Evolutionary conservation across 2,888 invertebrate species (phyloP).

Genomic region (Podotricha telesiphe): DNA sequence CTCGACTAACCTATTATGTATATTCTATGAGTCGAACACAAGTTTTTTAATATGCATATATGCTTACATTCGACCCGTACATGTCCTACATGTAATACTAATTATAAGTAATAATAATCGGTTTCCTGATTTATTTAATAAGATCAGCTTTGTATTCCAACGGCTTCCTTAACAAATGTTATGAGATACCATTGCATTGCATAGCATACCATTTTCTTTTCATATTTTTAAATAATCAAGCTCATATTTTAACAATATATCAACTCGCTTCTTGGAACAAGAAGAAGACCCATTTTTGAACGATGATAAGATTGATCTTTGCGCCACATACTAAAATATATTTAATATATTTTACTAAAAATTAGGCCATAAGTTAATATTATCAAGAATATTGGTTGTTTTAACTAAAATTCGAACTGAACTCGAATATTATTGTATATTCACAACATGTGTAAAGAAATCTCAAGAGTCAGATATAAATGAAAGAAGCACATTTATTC

Average conservation of each 20-base stretch:
- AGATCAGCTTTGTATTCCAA: constrained; percentile 36
- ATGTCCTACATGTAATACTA: background rate
- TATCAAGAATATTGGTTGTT: background rate
- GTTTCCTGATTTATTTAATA: constrained; percentile 35
- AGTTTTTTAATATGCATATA: background rate
- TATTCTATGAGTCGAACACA: no score
- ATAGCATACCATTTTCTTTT: background rate
- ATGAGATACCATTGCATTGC: no score
- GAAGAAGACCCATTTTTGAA: constrained; percentile 47
- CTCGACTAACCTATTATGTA: no score
- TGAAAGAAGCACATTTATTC: constrained; percentile 51
- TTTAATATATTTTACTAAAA: background rate
- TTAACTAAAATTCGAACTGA: background rate
- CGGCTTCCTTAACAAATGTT: constrained; percentile 34
- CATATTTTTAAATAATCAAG: background rate
- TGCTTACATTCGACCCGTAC: background rate
- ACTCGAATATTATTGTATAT: background rate
- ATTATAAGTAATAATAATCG: constrained; percentile 2
- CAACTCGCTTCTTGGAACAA: constrained; percentile 35
- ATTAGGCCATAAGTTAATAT: background rate
- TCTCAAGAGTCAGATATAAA: constrained; percentile 49
- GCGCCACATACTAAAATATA: constrained; percentile 10
- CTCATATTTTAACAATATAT: constrained; percentile 16
- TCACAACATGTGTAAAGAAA: constrained; percentile 46
- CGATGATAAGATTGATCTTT: constrained; percentile 46